These are phyloP conservation scores for Megaceryle maxima DNA, from an alignment of 2,113 vertebrate species.

Conservation along the genomic window DNA sequence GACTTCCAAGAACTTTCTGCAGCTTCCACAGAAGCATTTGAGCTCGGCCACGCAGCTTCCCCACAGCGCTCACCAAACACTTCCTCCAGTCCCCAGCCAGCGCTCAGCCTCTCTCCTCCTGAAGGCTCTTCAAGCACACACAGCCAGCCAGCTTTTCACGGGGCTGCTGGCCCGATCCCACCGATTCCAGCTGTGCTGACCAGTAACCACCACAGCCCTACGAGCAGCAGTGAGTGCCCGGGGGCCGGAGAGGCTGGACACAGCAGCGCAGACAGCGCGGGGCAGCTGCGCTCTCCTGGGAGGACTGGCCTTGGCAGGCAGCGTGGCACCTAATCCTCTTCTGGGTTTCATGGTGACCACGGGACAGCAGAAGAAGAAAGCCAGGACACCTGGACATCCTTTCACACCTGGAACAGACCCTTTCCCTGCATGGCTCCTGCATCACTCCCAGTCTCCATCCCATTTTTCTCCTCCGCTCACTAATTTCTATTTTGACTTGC, in stretches of 20 bases:
- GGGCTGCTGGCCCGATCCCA: not conserved
- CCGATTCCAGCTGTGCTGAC: not conserved
- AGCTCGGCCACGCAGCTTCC: not conserved
- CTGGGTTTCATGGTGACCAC: rapidly evolving
- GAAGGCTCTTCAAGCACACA: not conserved
- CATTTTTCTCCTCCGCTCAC: not conserved
- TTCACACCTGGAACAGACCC: not conserved
- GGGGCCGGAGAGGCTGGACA: not conserved
- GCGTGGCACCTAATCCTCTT: not conserved
- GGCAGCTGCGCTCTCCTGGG: not conserved
- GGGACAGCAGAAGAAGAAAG: not conserved
- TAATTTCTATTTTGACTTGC: not conserved
- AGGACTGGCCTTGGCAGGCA: not conserved
- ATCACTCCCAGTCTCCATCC: not conserved
- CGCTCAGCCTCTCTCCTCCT: not conserved
- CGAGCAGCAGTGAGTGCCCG: not conserved
- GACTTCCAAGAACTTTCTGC: constrained; percentile 13
- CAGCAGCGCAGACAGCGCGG: not conserved
- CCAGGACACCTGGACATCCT: not conserved
- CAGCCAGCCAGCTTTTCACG: not conserved
- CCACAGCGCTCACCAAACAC: not conserved
- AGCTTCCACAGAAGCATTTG: not conserved
- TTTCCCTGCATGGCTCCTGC: not conserved
- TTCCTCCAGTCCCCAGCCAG: not conserved
- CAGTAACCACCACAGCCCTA: rapidly evolving